Evolutionary conservation across 2,113 vertebrate species (phyloP), one percentile per base, ranked within the genome.

Genomic region (Urocitellus parryii): DNA sequence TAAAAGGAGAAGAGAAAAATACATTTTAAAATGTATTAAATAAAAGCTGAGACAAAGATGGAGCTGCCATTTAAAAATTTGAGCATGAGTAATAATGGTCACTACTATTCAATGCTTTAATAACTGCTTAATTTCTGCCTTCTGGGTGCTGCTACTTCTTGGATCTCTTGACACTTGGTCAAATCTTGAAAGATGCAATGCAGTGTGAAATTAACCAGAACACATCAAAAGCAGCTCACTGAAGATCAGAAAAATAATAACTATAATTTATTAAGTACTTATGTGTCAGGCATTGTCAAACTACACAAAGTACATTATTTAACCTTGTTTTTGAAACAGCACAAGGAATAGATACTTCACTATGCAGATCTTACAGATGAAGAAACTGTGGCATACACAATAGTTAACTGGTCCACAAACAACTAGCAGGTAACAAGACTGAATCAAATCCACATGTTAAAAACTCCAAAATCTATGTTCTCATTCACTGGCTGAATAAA

Each of bases 11-110:
- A 91, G 20, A 73, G 70, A 65, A 85, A 25, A 81, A 34, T 53
- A 73, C 88, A 80, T 45, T 90, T 94, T 92, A 37, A 96, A 90
- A 91, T 73, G 27, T 18, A 94, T 67, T 76, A 77, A 91, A 67
- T 85, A 89, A 94, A 96, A 16, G 68, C 58, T 34, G 32, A 91
- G 78, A 72, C n/a, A 95, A 63, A 92, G n/a, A 34, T 53, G 58
- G 9, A 76, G 1, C 20, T 61, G 8, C 58, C 58, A 61, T 24
- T 61, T 61, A 25, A 61, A 61, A 61, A 61, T 61, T 27, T 82
- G 92, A 89, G 70, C n/a, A 90, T 2, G 91, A 93, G 58, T 51
- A 92, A 67, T 58, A 92, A 74, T 39, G 5, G 80, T 72, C 17
- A 79, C 63, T 42, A 84, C n/a, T 89, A 90, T 32, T 82, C 20